Conservation (phyloP, 2,888 invertebrate genomes). For the Callimorpha dominula region DNA sequence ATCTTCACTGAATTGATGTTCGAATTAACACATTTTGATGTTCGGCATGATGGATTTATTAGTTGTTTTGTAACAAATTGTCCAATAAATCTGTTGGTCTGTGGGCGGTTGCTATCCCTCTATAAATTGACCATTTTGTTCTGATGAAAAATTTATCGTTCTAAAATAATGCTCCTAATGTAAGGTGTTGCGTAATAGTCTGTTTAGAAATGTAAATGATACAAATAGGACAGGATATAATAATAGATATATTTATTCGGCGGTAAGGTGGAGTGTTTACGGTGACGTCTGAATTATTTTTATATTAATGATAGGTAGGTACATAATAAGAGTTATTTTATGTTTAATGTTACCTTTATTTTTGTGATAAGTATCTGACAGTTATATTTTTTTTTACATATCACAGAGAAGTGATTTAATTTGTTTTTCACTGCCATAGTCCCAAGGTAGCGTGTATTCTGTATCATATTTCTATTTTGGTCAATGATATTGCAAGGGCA, state of each 20-base stretch:
- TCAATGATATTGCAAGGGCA: background rate
- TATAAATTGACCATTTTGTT: constrained; percentile 47
- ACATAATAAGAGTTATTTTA: background rate
- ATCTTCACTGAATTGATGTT: constrained; percentile 76
- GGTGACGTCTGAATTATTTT: constrained; percentile 3
- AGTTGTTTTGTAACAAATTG: constrained; percentile 72
- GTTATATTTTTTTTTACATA: background rate
- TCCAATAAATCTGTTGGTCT: constrained; percentile 67
- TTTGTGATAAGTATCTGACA: background rate
- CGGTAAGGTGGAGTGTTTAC: background rate
- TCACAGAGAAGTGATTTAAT: background rate
- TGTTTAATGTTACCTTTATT: background rate
- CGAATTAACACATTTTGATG: constrained; percentile 78
- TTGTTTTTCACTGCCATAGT: background rate
- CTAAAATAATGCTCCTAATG: constrained; percentile 30
- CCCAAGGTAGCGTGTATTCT: background rate
- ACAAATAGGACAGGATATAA: constrained; percentile 14
- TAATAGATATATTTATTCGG: constrained; percentile 8
- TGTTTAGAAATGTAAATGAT: constrained; percentile 32
- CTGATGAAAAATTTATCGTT: constrained; percentile 62
- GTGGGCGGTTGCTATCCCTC: constrained; percentile 67
- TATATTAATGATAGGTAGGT: background rate
- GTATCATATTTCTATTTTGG: background rate
- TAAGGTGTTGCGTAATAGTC: constrained; percentile 27
- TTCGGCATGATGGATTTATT: constrained; percentile 80